phyloP scores from a whole-genome alignment of 2,113 vertebrate species.

The Strigops habroptila region DNA sequence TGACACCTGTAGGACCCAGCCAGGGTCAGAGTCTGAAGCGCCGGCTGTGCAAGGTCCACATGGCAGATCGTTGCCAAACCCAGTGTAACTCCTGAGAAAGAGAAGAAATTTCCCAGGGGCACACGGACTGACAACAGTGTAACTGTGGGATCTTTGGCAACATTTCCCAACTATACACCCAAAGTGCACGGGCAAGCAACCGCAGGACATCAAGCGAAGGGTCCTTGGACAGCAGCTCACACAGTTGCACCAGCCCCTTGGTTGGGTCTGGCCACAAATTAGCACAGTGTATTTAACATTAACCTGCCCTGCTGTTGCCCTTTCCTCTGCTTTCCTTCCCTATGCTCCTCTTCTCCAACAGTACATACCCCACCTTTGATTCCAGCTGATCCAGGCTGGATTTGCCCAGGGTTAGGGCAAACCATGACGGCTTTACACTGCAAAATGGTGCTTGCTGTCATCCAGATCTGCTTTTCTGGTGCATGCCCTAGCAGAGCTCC shows the following conservation, averaged over 20 bases:
- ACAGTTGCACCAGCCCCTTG: background rate
- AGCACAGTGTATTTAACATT: background rate
- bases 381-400: background rate
- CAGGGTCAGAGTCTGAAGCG: background rate
- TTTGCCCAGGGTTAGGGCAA: background rate
- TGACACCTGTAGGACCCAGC: background rate
- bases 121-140: fast-evolving
- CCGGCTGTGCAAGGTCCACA: fast-evolving
- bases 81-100: fast-evolving
- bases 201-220: background rate
- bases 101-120: background rate
- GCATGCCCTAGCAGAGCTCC: background rate
- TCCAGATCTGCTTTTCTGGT: background rate
- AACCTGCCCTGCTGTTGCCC: background rate
- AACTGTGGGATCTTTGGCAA: background rate
- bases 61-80: background rate
- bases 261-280: background rate
- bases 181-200: fast-evolving
- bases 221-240: background rate
- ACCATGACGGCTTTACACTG: background rate
- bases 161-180: background rate
- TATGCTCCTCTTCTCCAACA: background rate
- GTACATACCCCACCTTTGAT: background rate
- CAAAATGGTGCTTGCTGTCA: background rate
- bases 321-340: background rate